A percentile compares a stretch with the other conserved stretches of the same genome.
phyloP scores from a whole-genome alignment of 2,888 invertebrate species.

The Ophioninae sp. region DNA sequence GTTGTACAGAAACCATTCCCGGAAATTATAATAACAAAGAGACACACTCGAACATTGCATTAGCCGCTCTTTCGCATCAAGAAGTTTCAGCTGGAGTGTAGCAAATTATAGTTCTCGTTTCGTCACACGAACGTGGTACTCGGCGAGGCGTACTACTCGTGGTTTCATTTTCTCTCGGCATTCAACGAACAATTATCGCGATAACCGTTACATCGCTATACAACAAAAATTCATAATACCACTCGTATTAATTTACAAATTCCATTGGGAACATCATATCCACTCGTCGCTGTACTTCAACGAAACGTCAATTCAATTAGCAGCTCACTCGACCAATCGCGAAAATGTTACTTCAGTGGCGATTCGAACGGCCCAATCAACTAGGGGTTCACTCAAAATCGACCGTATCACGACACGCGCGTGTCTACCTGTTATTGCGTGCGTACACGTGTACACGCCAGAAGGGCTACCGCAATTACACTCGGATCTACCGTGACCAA shows the following conservation, averaged over 20 bases:
- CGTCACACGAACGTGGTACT: neutral
- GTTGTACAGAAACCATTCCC: neutral
- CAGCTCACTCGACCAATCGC: constrained; percentile 56
- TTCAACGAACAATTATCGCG: neutral
- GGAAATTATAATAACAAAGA: neutral
- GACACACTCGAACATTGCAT: neutral
- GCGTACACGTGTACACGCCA: neutral
- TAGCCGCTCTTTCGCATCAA: neutral
- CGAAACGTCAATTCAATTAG: constrained; percentile 66
- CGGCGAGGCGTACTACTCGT: neutral
- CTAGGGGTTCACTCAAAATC: constrained; percentile 22
- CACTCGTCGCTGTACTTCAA: constrained; percentile 45
- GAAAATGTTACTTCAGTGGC: constrained; percentile 50
- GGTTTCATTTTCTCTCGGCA: neutral
- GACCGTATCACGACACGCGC: neutral
- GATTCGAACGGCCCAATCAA: constrained; percentile 20
- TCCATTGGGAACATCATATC: constrained; percentile 51
- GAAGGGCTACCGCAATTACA: neutral
- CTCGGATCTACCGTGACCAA: neutral
- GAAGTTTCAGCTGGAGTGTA: neutral
- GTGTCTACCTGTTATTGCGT: neutral
- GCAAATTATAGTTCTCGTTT: neutral
- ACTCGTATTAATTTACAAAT: constrained; percentile 49
- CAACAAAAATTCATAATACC: neutral
- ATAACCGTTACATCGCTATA: neutral